Conservation (phyloP, 2,113 vertebrate species). For the Fulmarus glacialis region DNA sequence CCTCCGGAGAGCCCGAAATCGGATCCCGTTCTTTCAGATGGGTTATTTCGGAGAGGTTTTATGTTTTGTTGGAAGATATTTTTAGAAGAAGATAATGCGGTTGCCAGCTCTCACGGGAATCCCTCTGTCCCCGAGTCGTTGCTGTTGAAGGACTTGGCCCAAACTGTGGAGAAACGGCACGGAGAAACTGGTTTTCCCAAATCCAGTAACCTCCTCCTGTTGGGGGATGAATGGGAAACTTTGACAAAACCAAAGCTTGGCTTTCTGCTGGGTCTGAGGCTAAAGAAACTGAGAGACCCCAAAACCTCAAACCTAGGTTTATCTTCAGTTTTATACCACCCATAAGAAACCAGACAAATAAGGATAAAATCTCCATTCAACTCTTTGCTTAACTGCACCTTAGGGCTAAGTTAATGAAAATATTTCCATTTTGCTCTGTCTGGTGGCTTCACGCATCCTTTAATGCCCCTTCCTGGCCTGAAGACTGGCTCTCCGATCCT, state of each 20-base stretch:
- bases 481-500: neutral
- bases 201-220: neutral
- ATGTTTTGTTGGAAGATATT: neutral
- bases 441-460: neutral
- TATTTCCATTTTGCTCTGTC: neutral
- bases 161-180: accelerated
- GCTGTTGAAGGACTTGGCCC: neutral
- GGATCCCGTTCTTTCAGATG: neutral
- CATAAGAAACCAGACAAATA: neutral
- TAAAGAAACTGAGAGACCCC: neutral
- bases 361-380: neutral
- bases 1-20: neutral
- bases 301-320: neutral
- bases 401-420: neutral
- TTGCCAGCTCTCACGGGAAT: neutral
- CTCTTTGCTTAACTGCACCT: neutral
- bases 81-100: neutral
- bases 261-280: neutral
- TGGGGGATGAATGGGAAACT: neutral
- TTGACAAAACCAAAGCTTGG: neutral
- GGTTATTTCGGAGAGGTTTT: neutral
- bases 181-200: neutral
- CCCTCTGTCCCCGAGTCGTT: neutral
- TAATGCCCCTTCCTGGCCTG: neutral
- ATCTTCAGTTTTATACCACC: neutral